phyloP scores from a whole-genome alignment of 1,140 invertebrate species.

The Bicyclus anynana region DNA sequence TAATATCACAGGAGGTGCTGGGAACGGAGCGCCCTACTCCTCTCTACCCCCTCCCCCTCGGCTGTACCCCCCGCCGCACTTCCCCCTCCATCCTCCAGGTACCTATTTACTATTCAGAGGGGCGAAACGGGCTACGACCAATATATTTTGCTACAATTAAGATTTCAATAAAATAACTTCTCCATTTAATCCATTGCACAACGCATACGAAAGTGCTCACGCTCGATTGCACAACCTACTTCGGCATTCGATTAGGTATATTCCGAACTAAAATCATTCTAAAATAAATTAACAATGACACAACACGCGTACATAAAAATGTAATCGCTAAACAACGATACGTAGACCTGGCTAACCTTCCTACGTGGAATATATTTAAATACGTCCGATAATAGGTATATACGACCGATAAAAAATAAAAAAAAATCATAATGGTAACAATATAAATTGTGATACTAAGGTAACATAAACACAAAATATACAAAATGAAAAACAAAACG shows the following conservation, averaged over 20 bases:
- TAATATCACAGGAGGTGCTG: slow-evolving; percentile 75
- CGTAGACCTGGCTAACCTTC: no score
- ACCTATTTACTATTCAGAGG: slow-evolving; percentile 71
- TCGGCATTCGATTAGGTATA: slow-evolving; percentile 29
- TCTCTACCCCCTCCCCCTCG: slow-evolving; percentile 16
- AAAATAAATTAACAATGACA: slow-evolving; percentile 59
- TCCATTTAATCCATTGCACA: slow-evolving; percentile 48
- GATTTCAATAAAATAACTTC: slow-evolving; percentile 63
- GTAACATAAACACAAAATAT: slow-evolving; percentile 48
- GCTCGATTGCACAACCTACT: slow-evolving; percentile 53
- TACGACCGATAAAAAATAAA: no score
- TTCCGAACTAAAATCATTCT: slow-evolving; percentile 35
- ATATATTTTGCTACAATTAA: slow-evolving; percentile 73
- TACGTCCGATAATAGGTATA: slow-evolving; percentile 39
- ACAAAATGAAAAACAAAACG: slow-evolving; percentile 20
- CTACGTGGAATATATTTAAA: slow-evolving; percentile 16
- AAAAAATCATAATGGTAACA: slow-evolving; percentile 66
- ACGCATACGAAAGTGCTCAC: slow-evolving; percentile 26
- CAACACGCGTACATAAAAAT: slow-evolving; percentile 30
- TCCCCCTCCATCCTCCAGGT: slow-evolving; percentile 39
- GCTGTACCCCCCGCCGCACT: slow-evolving; percentile 20
- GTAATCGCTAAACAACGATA: slow-evolving; percentile 31
- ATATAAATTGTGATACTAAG: slow-evolving; percentile 62
- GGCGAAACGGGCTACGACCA: slow-evolving; percentile 58
- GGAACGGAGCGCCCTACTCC: slow-evolving; percentile 54